Percentiles rank a stretch among this genome's conserved stretches.
Evolutionary conservation across 2,797 vertebrate genomes (phyloP).

Genomic region (Sciurus vulgaris): DNA sequence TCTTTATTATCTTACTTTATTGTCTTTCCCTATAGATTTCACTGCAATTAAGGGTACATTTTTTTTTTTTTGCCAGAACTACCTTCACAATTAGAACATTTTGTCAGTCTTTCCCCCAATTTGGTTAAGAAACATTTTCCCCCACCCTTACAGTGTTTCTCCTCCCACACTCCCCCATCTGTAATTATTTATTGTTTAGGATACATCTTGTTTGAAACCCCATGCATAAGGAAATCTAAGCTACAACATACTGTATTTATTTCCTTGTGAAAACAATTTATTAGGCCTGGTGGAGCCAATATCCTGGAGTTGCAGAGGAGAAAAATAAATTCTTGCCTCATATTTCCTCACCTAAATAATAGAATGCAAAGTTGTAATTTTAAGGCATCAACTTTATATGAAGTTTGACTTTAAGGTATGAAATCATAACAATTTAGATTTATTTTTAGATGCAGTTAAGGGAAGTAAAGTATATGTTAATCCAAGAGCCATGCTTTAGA

Average conservation of each 20-base stretch:
- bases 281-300: constrained; percentile 74
- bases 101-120: neutral
- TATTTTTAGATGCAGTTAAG: constrained; percentile 8
- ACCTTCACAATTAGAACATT: neutral
- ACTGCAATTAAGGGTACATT: neutral
- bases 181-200: constrained; percentile 76
- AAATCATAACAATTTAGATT: constrained; percentile 8
- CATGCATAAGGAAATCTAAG: constrained; percentile 60
- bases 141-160: constrained; percentile 61
- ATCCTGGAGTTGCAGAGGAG: constrained; percentile 66
- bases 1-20: neutral
- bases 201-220: constrained; percentile 57
- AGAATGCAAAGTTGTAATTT: constrained; percentile 71
- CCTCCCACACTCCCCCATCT: constrained; percentile 12
- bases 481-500: constrained; percentile 66
- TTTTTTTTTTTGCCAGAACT: neutral
- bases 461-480: neutral
- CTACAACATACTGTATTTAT: constrained; percentile 66
- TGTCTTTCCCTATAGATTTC: neutral
- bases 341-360: constrained; percentile 75
- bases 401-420: constrained; percentile 39
- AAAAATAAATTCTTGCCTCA: constrained; percentile 76
- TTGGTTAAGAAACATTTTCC: neutral
- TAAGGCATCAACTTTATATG: constrained; percentile 55
- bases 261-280: constrained; percentile 82